These are phyloP conservation scores for Aulostomus chinensis DNA, from an alignment of 2,797 vertebrate species.

Conservation along the genomic window DNA sequence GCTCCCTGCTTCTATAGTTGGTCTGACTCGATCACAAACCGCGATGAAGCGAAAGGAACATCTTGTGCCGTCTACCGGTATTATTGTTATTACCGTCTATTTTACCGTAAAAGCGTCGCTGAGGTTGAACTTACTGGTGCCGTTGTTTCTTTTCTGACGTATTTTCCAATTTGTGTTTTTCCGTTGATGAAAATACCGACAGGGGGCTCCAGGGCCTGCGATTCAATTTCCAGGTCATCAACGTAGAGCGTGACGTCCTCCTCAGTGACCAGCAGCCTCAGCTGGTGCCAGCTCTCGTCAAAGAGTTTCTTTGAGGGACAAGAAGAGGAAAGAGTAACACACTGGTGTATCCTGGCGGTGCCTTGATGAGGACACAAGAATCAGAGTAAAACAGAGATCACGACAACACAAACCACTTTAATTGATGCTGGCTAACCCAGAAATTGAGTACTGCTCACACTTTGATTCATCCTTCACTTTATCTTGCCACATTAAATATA, in stretches of 20 bases:
- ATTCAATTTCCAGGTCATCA: conserved; percentile 90
- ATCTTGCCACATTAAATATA: background rate
- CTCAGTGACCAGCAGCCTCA: conserved; percentile 93
- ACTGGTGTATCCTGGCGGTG: background rate
- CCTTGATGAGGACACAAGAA: conserved; percentile 15
- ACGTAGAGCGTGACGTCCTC: conserved; percentile 90
- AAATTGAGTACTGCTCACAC: too few species aligned
- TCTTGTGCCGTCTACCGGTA: too few species aligned
- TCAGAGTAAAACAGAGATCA: too few species aligned
- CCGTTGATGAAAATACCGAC: conserved; percentile 95
- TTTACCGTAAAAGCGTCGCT: too few species aligned
- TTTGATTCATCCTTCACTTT: too few species aligned
- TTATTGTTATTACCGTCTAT: too few species aligned
- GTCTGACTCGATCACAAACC: background rate
- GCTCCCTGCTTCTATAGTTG: conserved; percentile 14
- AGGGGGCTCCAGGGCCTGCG: conserved; percentile 83
- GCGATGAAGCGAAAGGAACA: too few species aligned
- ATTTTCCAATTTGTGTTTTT: conserved; percentile 96
- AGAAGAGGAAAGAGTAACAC: conserved; percentile 15
- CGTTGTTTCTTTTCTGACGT: conserved; percentile 92
- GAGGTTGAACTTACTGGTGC: conserved; percentile 92
- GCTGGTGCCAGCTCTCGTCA: conserved; percentile 96
- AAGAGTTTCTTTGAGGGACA: conserved; percentile 80
- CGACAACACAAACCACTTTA: too few species aligned
- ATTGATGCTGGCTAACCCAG: too few species aligned